Percentiles rank a stretch among this genome's conserved stretches.
phyloP scores from a whole-genome alignment of 2,888 invertebrate species.

The Drymonia ruficornis region DNA sequence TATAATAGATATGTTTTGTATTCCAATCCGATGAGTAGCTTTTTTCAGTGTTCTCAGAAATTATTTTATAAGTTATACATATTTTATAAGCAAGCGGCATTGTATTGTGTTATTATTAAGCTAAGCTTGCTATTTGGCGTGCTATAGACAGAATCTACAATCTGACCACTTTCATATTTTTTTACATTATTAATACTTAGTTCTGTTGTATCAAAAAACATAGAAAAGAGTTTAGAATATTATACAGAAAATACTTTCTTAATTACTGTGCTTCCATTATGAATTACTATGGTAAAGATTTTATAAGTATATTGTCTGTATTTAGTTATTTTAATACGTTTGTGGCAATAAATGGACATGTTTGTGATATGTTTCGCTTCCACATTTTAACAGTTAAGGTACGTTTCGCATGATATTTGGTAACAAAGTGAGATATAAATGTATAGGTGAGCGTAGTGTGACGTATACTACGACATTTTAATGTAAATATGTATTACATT shows the following conservation, averaged over 20 bases:
- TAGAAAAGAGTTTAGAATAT: not conserved
- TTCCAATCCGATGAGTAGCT: not conserved
- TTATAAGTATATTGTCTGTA: constrained; percentile 9
- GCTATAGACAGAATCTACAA: no score
- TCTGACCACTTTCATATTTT: no score
- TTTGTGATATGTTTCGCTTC: constrained; percentile 59
- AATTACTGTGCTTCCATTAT: constrained; percentile 46
- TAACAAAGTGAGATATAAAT: constrained; percentile 52
- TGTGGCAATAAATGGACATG: constrained; percentile 49
- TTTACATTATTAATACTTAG: no score
- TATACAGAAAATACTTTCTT: not conserved
- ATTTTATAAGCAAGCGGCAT: no score
- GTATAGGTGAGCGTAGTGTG: constrained; percentile 49
- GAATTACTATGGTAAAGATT: not conserved
- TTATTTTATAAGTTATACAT: no score
- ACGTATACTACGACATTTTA: constrained; percentile 37
- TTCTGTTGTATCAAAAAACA: no score
- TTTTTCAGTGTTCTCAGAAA: not conserved
- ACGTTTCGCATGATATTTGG: constrained; percentile 48
- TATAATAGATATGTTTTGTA: not conserved
- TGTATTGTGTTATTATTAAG: no score
- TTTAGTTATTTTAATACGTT: constrained; percentile 24
- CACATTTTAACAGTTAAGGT: constrained; percentile 32
- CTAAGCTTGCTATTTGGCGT: no score
- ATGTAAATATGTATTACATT: constrained; percentile 71